phyloP scores from a whole-genome alignment of 2,113 vertebrate species.

The Trichomycterus rosablanca region DNA sequence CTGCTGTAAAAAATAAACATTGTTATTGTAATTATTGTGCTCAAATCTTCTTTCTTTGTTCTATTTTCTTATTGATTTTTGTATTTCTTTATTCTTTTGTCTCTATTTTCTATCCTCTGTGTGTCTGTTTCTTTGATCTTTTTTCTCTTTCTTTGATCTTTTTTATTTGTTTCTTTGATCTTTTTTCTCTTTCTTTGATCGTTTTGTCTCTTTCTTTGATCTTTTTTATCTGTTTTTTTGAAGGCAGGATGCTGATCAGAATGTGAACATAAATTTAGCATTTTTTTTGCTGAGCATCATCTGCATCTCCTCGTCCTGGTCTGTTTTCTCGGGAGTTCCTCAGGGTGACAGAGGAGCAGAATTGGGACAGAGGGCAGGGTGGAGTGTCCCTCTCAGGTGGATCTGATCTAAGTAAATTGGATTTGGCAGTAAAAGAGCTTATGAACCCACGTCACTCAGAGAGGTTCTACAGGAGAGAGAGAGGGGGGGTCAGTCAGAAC shows the following conservation, averaged over 20 bases:
- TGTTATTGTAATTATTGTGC: too few relatives aligned
- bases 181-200: too few relatives aligned
- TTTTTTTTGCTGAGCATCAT: too few relatives aligned
- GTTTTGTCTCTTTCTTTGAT: background rate
- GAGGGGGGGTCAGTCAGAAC: background rate
- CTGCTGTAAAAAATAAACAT: too few relatives aligned
- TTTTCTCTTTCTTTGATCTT: background rate
- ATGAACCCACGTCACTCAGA: conserved; percentile 49
- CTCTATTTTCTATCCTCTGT: too few relatives aligned
- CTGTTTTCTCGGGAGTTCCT: background rate
- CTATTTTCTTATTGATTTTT: too few relatives aligned
- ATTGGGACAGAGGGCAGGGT: conserved; percentile 15
- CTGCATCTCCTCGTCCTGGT: background rate
- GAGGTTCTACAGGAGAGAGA: background rate
- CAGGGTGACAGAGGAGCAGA: conserved; percentile 4
- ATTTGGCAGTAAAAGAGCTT: conserved; percentile 75
- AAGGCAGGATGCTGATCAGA: background rate
- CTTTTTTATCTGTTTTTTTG: background rate
- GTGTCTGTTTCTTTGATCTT: background rate
- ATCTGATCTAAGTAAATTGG: conserved; percentile 74
- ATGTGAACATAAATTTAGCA: too few relatives aligned
- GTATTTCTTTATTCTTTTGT: too few relatives aligned
- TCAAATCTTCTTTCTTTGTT: too few relatives aligned
- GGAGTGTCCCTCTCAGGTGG: conserved; percentile 51
- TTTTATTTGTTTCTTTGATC: background rate